phyloP scores from a whole-genome alignment of 2,888 invertebrate species.

The Cephonodes hylas region DNA sequence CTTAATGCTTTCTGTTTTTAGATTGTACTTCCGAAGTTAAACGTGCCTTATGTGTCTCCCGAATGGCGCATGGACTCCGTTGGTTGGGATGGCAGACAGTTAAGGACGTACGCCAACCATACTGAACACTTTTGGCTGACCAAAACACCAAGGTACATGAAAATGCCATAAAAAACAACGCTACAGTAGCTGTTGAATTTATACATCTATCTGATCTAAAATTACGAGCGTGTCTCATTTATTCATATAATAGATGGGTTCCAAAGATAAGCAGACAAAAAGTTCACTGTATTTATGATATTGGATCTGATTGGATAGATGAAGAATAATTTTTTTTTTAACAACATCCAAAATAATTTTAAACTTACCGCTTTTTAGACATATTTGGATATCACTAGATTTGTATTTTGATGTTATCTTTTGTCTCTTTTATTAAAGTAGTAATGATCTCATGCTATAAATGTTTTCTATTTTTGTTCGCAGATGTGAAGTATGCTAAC shows the following conservation, averaged over 20 bases:
- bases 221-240: no score
- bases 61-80: slow-evolving; percentile 59
- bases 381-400: not conserved
- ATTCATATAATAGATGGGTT: no score
- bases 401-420: not conserved
- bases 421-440: not conserved
- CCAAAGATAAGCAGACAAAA: no score
- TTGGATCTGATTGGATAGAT: no score
- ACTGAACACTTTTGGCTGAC: slow-evolving; percentile 43
- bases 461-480: not conserved
- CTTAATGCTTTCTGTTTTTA: slow-evolving; percentile 16
- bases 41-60: slow-evolving; percentile 40
- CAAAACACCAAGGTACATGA: slow-evolving; percentile 15
- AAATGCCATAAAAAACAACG: no score
- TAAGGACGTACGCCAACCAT: slow-evolving; percentile 37
- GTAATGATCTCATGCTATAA: no score
- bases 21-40: slow-evolving; percentile 32
- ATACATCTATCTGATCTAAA: no score
- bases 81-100: slow-evolving; percentile 50
- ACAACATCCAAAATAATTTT: no score
- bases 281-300: no score
- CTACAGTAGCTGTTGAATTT: no score
- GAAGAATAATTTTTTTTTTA: not conserved
- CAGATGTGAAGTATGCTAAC: slow-evolving; percentile 20
- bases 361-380: not conserved